Evolutionary conservation across 2,113 vertebrate species (phyloP).

Genomic region (Actenoides lindsayi): DNA sequence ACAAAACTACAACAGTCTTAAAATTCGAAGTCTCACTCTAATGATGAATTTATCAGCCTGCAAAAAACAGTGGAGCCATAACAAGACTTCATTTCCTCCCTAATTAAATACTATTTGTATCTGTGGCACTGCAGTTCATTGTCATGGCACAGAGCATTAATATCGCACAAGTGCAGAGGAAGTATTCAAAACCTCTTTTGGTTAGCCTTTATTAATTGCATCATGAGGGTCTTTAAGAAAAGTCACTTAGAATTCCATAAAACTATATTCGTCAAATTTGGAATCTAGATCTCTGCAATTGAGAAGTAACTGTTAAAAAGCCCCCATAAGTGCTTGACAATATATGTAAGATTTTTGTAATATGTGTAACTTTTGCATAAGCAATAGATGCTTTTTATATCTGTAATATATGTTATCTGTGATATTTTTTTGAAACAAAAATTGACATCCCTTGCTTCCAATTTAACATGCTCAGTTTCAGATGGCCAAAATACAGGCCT

Average conservation of each 20-base stretch:
- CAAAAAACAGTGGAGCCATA: not conserved
- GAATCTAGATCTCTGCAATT: not conserved
- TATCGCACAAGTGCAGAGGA: not conserved
- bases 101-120: not conserved
- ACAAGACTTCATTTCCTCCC: not conserved
- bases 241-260: not conserved
- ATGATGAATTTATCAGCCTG: not conserved
- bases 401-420: fast-evolving
- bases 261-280: not conserved
- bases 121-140: not conserved
- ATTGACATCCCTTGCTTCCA: not conserved
- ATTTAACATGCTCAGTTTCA: not conserved
- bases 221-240: not conserved
- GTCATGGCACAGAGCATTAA: not conserved
- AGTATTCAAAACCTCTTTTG: not conserved
- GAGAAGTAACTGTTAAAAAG: not conserved
- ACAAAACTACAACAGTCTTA: not conserved
- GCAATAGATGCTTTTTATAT: not conserved
- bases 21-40: not conserved
- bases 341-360: not conserved
- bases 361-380: not conserved
- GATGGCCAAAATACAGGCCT: not conserved
- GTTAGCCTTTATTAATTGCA: not conserved
- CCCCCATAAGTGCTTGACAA: fast-evolving
- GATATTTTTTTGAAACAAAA: not conserved